Conservation (phyloP, 1,140 invertebrate species). For the Drosophila ficusphila region DNA sequence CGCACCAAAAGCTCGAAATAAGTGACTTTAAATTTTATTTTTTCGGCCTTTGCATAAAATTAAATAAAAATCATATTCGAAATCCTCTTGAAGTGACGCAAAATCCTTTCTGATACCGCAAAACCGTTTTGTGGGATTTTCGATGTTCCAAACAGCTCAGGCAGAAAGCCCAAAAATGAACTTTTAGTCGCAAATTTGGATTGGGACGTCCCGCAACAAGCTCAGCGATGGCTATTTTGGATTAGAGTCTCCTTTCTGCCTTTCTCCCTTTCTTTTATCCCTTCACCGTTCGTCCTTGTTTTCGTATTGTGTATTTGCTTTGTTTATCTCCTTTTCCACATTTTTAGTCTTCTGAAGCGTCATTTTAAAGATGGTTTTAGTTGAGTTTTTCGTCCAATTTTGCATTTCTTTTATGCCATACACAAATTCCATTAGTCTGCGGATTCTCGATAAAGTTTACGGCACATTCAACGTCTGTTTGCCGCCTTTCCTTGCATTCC, state of each 20-base stretch:
- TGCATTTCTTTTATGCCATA: not conserved
- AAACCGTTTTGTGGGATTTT: conserved; percentile 46
- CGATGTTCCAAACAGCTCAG: conserved; percentile 6
- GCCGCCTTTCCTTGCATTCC: conserved; percentile 16
- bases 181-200: conserved; percentile 45
- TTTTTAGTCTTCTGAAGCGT: conserved; percentile 42
- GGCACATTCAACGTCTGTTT: not conserved
- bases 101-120: conserved; percentile 19
- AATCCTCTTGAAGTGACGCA: conserved; percentile 54
- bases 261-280: conserved; percentile 1
- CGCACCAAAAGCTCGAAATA: not conserved
- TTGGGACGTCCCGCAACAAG: conserved; percentile 43
- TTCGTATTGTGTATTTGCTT: conserved; percentile 33
- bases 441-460: conserved; percentile 39
- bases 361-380: conserved; percentile 42
- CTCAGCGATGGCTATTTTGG: conserved; percentile 32
- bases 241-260: conserved; percentile 1
- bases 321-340: conserved; percentile 48
- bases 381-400: conserved; percentile 34
- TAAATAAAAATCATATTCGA: conserved; percentile 66
- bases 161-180: conserved; percentile 25
- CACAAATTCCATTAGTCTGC: conserved; percentile 55
- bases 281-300: not conserved
- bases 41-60: conserved; percentile 40
- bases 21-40: not conserved